Base-by-base conservation (phyloP, 2,113 vertebrate species). In the Serilophus lunatus region DNA sequence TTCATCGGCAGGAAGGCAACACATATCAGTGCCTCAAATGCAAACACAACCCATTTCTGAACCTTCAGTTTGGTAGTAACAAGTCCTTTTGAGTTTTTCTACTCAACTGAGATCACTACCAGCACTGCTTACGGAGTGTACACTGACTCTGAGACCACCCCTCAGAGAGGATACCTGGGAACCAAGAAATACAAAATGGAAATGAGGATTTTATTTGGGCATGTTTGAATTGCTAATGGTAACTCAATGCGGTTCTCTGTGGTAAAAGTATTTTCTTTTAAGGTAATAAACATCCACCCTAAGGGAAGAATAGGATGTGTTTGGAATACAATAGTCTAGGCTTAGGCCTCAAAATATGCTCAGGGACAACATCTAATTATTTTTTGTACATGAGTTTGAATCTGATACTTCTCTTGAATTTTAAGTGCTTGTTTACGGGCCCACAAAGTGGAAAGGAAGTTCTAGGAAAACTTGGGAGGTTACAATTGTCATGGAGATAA, bases 251-350 rank as follows among this genome's bases (percentile, higher is more conserved):
- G 75, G 51, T 75, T 95, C 65, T 71, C 45, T 69, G 82, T 54
- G 86, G 94, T 75, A 92, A 93, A 81, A 50, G 20, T 65, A 78
- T 96, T 94, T 96, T 96, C 51, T 93, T 92, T 74, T 69, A 88
- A 90, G 83, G 80, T 84, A 95, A 96, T 90, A 82, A 94, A 47
- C 68, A 84, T 86, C 49, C 40, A 86, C 88, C 86, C 94, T 86
- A 71, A 76, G 86, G 92, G 72, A 93, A 92, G 69, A 90, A 86
- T 33, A 61, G 47, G 40, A 74, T 83, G 56, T 29, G 49, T 79
- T 81, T 94, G 71, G 69, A 94, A 92, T 31, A 81, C 44, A 86
- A 45, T 36, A 26, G 42, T 71, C 35, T 54, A 88, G n/a, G 49
- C 15, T 96, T 90, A 93, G 88, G 51, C 53, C 77, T 80, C 75